Conservation (phyloP, 1,140 invertebrate species). For the Thalassaphorura encarpata region DNA sequence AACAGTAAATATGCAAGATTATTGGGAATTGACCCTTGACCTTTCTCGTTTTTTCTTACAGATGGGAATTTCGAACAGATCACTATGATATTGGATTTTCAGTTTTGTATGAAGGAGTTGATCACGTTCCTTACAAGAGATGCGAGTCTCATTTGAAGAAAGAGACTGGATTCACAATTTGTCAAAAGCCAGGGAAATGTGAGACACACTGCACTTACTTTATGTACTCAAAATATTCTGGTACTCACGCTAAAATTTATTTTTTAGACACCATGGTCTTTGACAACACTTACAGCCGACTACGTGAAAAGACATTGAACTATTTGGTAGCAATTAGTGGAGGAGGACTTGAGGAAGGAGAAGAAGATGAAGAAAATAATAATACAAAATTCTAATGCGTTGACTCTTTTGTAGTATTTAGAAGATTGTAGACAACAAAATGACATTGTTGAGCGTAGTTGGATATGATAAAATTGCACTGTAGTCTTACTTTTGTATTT, state of each 20-base stretch:
- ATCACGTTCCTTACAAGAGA: slow-evolving; percentile 56
- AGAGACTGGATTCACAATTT: slow-evolving; percentile 64
- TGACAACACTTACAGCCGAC: slow-evolving; percentile 72
- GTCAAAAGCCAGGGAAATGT: slow-evolving; percentile 68
- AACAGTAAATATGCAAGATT: too few species aligned
- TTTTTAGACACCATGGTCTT: slow-evolving; percentile 63
- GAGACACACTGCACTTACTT: slow-evolving; percentile 37
- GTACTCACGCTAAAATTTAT: background rate
- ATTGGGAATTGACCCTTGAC: background rate
- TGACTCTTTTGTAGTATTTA: too few species aligned
- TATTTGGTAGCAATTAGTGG: slow-evolving; percentile 45
- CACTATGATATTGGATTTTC: slow-evolving; percentile 81
- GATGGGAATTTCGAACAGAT: slow-evolving; percentile 81
- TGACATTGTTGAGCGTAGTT: too few species aligned
- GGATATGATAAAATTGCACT: too few species aligned
- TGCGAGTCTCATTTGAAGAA: slow-evolving; percentile 64
- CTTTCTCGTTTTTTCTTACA: slow-evolving; percentile 35
- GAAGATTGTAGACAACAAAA: too few species aligned
- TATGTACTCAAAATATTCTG: background rate
- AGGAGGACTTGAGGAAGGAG: background rate
- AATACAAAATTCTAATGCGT: too few species aligned
- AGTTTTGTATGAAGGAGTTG: slow-evolving; percentile 50
- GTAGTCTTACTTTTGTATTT: too few species aligned
- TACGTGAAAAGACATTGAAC: slow-evolving; percentile 67
- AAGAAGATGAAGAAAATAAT: background rate